A percentile compares a stretch with the other conserved stretches of the same genome.
These are phyloP conservation scores for Aythya baeri DNA, from an alignment of 2,113 vertebrate species.

Conservation along the genomic window DNA sequence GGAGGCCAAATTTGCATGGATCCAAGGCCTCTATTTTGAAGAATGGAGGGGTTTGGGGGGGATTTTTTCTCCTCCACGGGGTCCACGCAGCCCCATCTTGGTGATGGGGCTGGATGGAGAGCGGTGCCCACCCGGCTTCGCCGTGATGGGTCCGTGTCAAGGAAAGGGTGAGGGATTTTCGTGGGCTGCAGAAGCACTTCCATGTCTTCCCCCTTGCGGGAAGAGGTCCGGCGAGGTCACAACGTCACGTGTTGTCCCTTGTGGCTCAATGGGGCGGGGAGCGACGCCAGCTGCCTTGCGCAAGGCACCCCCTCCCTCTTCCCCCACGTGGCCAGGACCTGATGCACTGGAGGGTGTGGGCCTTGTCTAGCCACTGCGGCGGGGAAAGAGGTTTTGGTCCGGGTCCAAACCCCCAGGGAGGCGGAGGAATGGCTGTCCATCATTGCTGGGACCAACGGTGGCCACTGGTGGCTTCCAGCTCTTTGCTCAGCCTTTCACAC, in stretches of 20 bases:
- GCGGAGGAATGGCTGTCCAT: not conserved
- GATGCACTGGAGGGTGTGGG: not conserved
- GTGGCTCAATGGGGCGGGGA: not conserved
- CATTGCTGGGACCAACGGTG: not conserved
- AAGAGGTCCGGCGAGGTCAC: not conserved
- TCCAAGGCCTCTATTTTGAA: not conserved
- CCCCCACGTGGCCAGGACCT: not conserved
- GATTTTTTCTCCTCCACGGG: not conserved
- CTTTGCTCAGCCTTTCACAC: accelerated
- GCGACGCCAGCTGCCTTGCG: not conserved
- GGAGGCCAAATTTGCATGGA: not conserved
- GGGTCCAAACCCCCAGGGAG: not conserved
- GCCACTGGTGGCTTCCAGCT: not conserved
- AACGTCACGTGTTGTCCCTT: not conserved
- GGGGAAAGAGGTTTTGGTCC: not conserved
- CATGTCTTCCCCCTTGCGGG: accelerated
- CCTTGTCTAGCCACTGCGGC: not conserved
- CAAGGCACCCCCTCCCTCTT: not conserved
- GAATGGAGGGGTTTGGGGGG: too few species aligned
- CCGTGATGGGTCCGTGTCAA: accelerated
- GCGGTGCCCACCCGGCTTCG: not conserved
- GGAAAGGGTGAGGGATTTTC: too few species aligned
- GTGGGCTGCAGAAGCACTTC: not conserved
- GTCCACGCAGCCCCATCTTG: not conserved
- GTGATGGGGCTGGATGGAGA: not conserved